phyloP scores from a whole-genome alignment of 2,888 invertebrate genomes.

The Cetonia aurata region DNA sequence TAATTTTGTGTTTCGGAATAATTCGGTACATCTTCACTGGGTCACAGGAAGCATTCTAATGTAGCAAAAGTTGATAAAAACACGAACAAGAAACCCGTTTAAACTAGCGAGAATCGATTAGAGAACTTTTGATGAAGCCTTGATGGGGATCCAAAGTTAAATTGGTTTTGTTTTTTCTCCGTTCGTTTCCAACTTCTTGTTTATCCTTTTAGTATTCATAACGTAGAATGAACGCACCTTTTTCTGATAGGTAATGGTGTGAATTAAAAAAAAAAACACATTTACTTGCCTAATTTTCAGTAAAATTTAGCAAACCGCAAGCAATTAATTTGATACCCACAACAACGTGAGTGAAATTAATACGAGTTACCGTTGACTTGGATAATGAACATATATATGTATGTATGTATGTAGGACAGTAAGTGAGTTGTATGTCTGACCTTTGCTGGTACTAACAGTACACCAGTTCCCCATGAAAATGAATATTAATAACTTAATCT shows the following conservation, averaged over 20 bases:
- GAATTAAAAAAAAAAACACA: too few relatives aligned
- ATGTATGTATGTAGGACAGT: not conserved
- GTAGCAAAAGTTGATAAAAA: slow-evolving; percentile 16
- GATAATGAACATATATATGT: not conserved
- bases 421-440: not conserved
- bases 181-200: too few relatives aligned
- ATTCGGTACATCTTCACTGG: not conserved
- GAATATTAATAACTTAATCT: slow-evolving; percentile 12
- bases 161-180: not conserved
- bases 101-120: slow-evolving; percentile 12
- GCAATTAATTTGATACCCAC: too few relatives aligned
- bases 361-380: not conserved
- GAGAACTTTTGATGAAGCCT: slow-evolving; percentile 1
- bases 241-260: too few relatives aligned
- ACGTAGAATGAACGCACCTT: too few relatives aligned
- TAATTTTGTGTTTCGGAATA: not conserved
- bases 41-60: not conserved
- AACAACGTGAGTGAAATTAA: not conserved
- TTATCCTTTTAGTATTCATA: too few relatives aligned
- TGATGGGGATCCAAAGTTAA: not conserved
- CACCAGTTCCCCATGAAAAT: not conserved
- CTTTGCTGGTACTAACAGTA: not conserved
- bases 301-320: too few relatives aligned
- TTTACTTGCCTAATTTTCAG: too few relatives aligned
- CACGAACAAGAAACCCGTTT: slow-evolving; percentile 23